These are phyloP conservation scores for Oscheius myriophilus DNA, from an alignment of 2,888 invertebrate species.

Conservation along the genomic window DNA sequence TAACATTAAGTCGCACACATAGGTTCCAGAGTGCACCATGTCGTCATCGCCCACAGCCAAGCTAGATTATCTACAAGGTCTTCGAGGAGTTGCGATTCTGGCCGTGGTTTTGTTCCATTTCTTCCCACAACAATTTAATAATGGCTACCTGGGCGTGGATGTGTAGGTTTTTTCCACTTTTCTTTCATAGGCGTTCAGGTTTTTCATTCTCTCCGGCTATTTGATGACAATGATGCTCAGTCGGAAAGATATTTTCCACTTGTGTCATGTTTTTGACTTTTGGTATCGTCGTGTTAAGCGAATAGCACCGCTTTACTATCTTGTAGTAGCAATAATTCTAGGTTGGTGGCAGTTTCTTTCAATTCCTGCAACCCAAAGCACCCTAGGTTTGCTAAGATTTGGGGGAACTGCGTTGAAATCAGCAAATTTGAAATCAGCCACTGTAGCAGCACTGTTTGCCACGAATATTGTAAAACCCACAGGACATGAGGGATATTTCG, in stretches of 20 bases:
- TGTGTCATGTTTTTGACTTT: not conserved
- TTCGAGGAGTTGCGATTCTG: constrained; percentile 4
- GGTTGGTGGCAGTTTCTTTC: not conserved
- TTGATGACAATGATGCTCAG: constrained; percentile 5
- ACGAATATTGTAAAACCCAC: no score
- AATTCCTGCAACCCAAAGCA: no score
- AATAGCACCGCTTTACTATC: constrained; percentile 2
- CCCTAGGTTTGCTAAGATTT: no score
- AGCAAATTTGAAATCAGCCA: no score
- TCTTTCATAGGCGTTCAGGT: not conserved
- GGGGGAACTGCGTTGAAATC: no score
- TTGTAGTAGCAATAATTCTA: not conserved
- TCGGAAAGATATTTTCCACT: not conserved
- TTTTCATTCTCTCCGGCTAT: constrained; percentile 13
- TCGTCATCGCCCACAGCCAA: not conserved
- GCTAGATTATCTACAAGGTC: constrained; percentile 1
- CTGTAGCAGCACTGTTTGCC: no score
- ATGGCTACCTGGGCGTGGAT: constrained; percentile 8
- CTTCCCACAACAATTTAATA: not conserved
- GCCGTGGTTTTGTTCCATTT: constrained; percentile 1
- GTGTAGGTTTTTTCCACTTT: not conserved
- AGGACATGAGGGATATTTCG: no score
- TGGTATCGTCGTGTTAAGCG: not conserved
- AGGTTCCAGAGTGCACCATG: no score
- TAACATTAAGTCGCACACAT: no score